Base-by-base conservation (phyloP, 2,113 vertebrate genomes). In the Leucosticte australis region DNA sequence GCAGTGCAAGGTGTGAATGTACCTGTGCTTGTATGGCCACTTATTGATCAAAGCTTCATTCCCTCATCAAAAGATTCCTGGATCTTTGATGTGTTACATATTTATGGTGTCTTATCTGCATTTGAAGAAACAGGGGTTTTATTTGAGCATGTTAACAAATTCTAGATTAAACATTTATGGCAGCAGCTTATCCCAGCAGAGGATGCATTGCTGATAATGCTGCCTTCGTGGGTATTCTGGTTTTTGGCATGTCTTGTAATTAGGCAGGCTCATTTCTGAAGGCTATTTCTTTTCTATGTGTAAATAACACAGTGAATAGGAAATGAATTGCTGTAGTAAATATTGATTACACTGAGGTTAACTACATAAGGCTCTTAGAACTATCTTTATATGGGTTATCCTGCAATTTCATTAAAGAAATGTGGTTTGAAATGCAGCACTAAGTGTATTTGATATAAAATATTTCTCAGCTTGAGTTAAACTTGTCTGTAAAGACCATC, bases 191-290 rank as follows among this genome's bases (percentile, higher is more conserved):
- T 50, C 62, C 57, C 74, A 49, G 57, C 39, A 68, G 90, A 63
- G 78, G 49, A 71, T 75, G 74, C 23, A 3, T 44, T 69, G 78
- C 77, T 92, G 77, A 31, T 79, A 71, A 69, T 60, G 22, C 41
- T 65, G 56, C 79, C 80, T 82, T 89, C 79, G 15, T 65, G 57
- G 35, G 23, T 59, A 55, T 69, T 77, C 60, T 94, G 55, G 10
- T 9, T 83, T 95, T 83, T 81, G 90, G 86, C 83, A 41, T 46
- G 37, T 77, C 84, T 83, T 80, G 31, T 70, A 87, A 87, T 85
- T 89, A 65, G 89, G 33, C 73, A 85, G 59, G 44, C 75, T 94
- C 46, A 15, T 89, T 92, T 96, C 83, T 88, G 95, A 83, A 78
- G 60, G 79, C 35, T 93, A 3, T 89, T 91, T 86, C 47, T 59